A percentile compares a stretch with the other conserved stretches of the same genome.
These are phyloP conservation scores for Heterohyrax brucei DNA, from an alignment of 2,797 vertebrate genomes.

Conservation along the genomic window DNA sequence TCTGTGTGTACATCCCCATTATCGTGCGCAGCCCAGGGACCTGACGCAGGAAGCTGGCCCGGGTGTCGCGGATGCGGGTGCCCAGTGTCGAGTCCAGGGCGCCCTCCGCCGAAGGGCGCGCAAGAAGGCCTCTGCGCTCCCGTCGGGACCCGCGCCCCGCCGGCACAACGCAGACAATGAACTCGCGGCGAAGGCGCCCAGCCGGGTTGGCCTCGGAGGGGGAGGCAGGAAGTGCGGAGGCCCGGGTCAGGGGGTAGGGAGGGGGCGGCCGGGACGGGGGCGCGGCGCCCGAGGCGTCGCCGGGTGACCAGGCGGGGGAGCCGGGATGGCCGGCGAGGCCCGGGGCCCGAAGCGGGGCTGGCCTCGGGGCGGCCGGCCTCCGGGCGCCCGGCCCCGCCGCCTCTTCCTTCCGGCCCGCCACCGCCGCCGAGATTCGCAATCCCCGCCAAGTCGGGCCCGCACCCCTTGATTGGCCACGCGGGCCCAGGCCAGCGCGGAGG, in stretches of 20 bases:
- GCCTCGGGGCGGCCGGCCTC: constrained; percentile 72
- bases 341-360: constrained; percentile 74
- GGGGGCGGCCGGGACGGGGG: constrained; percentile 22
- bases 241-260: constrained; percentile 63
- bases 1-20: not conserved
- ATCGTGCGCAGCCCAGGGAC: constrained; percentile 42
- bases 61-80: not conserved
- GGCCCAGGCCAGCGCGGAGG: constrained; percentile 71
- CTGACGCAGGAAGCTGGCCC: not conserved
- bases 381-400: constrained; percentile 66
- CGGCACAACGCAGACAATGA: constrained; percentile 84
- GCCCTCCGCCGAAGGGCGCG: constrained; percentile 14
- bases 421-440: constrained; percentile 89
- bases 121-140: constrained; percentile 41
- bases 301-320: not conserved
- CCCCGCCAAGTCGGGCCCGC: constrained; percentile 91
- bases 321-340: constrained; percentile 1
- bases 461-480: constrained; percentile 92
- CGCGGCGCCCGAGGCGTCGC: not conserved
- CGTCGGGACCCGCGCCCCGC: constrained; percentile 75
- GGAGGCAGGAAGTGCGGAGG: constrained; percentile 85
- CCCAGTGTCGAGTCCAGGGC: not conserved
- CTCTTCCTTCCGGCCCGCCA: constrained; percentile 71
- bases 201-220: constrained; percentile 76
- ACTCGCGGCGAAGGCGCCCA: constrained; percentile 78